Base-by-base conservation (phyloP, 2,113 vertebrate species). In the Heptranchias perlo region DNA sequence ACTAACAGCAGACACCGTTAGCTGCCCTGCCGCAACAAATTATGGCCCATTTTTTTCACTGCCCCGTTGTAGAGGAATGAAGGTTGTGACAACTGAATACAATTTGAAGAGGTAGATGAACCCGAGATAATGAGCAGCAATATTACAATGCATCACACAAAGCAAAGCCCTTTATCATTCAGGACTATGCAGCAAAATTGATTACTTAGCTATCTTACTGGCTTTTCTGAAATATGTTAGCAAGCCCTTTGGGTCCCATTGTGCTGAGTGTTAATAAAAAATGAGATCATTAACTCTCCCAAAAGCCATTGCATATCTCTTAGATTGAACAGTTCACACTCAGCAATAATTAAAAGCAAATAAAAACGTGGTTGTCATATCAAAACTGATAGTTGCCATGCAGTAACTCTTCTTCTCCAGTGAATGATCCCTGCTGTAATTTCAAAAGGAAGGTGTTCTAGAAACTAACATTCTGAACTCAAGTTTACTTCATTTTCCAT, bases 341-440 rank as follows among this genome's bases (percentile, higher is more conserved):
- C 5, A 69, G n/a, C 25, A 73, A 73, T 95, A 69, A 95, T 95
- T 95, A 95, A 47, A 95, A n/a, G 65, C 28, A 69, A 69, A 52
- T 69, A 73, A 10, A 95, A 47, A 52, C 31, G 18, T 69, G 65
- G 64, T 52, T 52, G 28, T 95, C 47, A 95, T 73, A 49, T 35
- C 28, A 69, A 73, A 49, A 10, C 65, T 95, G 65, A 31, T 28
- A 52, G 44, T 18, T 69, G 47, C 13, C 5, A 13, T 69, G 64
- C 4, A 52, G 28, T 35, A 31, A 31, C 47, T 52, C 65, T 73
- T 25, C 94, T 44, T 64, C 13, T 14, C 89, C 47, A 35, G 65
- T 73, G 47, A 69, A 35, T 69, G 47, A 69, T 52, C 39, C 35
- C 1, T 49, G 49, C 28, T 67, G 25, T 8, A 49, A 52, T 95